Percentiles rank a stretch among this genome's conserved stretches.
Evolutionary conservation across 1,140 invertebrate species (phyloP).

Genomic region (Aporrectodea caliginosa): DNA sequence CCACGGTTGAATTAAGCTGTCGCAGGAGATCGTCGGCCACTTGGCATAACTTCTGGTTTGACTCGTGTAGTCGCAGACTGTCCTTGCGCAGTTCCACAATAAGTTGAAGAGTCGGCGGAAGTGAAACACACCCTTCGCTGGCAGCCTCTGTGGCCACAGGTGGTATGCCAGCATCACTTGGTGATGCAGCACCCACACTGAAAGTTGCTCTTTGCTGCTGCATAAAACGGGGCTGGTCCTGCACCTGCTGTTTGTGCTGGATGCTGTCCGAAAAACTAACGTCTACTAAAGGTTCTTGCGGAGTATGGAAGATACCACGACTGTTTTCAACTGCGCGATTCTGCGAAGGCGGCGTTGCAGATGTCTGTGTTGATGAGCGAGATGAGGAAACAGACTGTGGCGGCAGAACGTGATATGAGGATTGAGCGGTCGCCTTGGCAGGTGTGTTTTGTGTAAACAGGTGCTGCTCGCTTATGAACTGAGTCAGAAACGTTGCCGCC

Average conservation of each 20-base stretch:
- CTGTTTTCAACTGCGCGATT: not conserved
- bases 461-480: not conserved
- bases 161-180: not conserved
- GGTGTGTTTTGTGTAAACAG: not conserved
- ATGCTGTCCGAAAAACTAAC: not conserved
- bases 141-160: too few species aligned
- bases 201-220: not conserved
- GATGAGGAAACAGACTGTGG: not conserved
- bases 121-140: not conserved
- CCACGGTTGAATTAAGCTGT: not conserved
- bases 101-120: not conserved
- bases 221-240: not conserved
- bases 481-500: not conserved
- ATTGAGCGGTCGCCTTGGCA: not conserved
- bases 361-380: not conserved
- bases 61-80: constrained; percentile 41
- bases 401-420: not conserved
- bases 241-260: not conserved
- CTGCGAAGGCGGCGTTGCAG: not conserved
- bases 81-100: not conserved
- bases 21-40: constrained; percentile 38
- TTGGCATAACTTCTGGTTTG: constrained; percentile 48
- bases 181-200: not conserved
- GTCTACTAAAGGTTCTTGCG: not conserved
- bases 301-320: not conserved